phyloP scores from a whole-genome alignment of 1,140 invertebrate genomes.

The Drosophila orosa region DNA sequence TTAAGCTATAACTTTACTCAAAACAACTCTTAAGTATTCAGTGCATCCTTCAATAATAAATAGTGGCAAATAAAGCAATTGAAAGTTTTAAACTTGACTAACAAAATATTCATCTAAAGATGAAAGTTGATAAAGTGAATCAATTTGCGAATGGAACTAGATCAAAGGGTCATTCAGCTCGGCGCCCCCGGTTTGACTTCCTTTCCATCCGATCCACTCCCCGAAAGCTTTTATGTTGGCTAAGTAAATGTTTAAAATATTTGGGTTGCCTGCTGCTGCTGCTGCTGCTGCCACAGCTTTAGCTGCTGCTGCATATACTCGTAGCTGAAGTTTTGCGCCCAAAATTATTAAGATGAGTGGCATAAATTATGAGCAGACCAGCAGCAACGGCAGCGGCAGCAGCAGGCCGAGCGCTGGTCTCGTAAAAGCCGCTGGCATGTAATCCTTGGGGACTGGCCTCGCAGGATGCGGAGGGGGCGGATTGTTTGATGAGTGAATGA shows the following conservation, averaged over 20 bases:
- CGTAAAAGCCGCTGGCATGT: conserved; percentile 71
- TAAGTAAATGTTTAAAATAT: conserved; percentile 81
- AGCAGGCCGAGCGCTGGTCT: conserved; percentile 46
- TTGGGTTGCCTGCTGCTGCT: conserved; percentile 53
- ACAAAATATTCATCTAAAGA: conserved; percentile 22
- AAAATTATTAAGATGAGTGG: conserved; percentile 83
- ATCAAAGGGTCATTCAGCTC: conserved; percentile 45
- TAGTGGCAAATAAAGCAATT: conserved; percentile 24
- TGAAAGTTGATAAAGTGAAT: conserved; percentile 33
- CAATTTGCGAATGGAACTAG: conserved; percentile 54
- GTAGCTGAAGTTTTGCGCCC: conserved; percentile 72
- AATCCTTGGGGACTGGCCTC: conserved; percentile 64
- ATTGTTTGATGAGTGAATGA: conserved; percentile 78
- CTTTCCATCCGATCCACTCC: conserved; percentile 11
- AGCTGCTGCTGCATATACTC: conserved; percentile 45
- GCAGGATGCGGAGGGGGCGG: conserved; percentile 15
- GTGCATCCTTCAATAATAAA: conserved; percentile 7
- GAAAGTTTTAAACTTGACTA: conserved; percentile 18
- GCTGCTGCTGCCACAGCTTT: conserved; percentile 18
- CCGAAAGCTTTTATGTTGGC: conserved; percentile 56
- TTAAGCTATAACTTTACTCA: not conserved
- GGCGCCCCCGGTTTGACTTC: conserved; percentile 7
- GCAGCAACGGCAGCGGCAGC: conserved; percentile 24
- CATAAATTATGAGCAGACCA: conserved; percentile 75
- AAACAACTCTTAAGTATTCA: not conserved